These are phyloP conservation scores for Echeneis naucrates DNA, from an alignment of 2,797 vertebrate genomes.

Conservation along the genomic window DNA sequence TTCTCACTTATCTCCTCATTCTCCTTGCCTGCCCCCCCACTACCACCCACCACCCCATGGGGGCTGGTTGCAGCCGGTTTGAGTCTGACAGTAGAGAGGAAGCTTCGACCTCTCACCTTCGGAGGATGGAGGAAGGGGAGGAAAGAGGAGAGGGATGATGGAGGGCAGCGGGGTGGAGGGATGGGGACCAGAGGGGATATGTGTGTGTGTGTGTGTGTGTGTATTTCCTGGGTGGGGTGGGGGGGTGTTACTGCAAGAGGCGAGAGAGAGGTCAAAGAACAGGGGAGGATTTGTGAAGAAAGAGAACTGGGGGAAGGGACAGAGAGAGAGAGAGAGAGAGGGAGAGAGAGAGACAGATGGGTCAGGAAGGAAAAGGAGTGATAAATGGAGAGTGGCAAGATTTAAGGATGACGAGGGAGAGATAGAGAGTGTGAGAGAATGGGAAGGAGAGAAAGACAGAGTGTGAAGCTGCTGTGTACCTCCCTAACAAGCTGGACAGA, in stretches of 20 bases:
- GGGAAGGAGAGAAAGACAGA: slow-evolving; percentile 69
- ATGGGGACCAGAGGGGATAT: slow-evolving; percentile 18
- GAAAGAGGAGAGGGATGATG: slow-evolving; percentile 69
- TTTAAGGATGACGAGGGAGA: slow-evolving; percentile 61
- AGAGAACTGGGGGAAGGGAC: slow-evolving; percentile 57
- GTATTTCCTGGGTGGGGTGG: neutral
- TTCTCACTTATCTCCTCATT: slow-evolving; percentile 57
- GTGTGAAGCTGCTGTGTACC: slow-evolving; percentile 82
- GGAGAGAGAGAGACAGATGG: slow-evolving; percentile 60
- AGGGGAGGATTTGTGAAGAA: slow-evolving; percentile 77
- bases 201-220: no score
- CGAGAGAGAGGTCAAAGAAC: slow-evolving; percentile 80
- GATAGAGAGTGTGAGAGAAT: slow-evolving; percentile 53
- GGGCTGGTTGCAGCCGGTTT: slow-evolving; percentile 82
- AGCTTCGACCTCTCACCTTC: slow-evolving; percentile 84
- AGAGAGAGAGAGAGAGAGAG: slow-evolving; percentile 37
- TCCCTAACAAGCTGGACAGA: slow-evolving; percentile 87
- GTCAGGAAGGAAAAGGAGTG: slow-evolving; percentile 66
- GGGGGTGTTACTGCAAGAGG: slow-evolving; percentile 63
- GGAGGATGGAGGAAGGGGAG: slow-evolving; percentile 63
- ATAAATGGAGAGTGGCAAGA: slow-evolving; percentile 70
- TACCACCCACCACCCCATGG: neutral
- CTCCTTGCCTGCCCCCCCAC: slow-evolving; percentile 21
- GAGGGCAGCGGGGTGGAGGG: slow-evolving; percentile 60
- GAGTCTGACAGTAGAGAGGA: slow-evolving; percentile 80